These are phyloP conservation scores for Trochalopteron elliotii DNA, from an alignment of 2,113 vertebrate genomes.

Conservation along the genomic window DNA sequence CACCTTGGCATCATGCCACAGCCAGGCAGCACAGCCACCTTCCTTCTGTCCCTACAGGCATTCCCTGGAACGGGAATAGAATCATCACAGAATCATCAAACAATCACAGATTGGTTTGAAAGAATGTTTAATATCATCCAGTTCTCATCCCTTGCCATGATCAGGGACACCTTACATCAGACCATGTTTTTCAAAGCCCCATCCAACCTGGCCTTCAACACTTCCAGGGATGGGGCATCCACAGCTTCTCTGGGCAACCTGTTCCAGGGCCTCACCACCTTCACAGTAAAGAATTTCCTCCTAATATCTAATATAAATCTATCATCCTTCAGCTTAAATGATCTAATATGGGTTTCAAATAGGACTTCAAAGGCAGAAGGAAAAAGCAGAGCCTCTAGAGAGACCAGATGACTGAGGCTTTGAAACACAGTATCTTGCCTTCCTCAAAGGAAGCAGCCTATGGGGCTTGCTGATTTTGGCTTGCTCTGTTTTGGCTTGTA, in stretches of 20 bases:
- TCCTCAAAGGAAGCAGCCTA: neutral
- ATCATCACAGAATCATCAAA: fast-evolving
- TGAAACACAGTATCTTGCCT: neutral
- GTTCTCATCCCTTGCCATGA: neutral
- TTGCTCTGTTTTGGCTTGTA: neutral
- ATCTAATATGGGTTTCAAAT: neutral
- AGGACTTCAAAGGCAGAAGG: neutral
- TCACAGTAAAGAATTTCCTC: neutral
- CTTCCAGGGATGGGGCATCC: neutral
- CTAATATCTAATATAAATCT: neutral
- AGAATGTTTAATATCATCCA: neutral
- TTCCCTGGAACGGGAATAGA: neutral
- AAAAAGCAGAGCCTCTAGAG: neutral
- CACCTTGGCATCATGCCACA: neutral
- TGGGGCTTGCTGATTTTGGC: neutral
- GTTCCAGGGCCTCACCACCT: neutral
- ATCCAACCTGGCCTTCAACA: neutral
- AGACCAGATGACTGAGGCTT: neutral
- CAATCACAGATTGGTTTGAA: neutral
- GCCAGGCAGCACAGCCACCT: neutral
- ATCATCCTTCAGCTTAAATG: neutral
- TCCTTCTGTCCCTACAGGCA: neutral
- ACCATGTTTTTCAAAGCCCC: neutral
- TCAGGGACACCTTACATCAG: fast-evolving
- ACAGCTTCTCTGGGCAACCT: neutral